Conservation (phyloP, 2,797 vertebrate species). For the Clarias fuscus region DNA sequence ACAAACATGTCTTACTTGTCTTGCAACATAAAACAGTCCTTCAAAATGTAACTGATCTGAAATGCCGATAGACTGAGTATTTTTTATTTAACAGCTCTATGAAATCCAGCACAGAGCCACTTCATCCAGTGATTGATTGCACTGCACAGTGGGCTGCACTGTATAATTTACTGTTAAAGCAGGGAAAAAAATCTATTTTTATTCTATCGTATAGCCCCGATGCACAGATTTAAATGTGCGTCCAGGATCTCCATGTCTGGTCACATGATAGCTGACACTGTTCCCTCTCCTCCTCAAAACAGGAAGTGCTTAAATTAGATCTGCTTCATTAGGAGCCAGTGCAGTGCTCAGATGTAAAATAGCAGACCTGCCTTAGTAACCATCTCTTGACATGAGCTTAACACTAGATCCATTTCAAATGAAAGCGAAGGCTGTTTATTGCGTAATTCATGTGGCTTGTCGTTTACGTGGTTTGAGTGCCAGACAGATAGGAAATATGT, state of each 20-base stretch:
- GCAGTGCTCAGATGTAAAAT: conserved; percentile 31
- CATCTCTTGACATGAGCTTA: conserved; percentile 32
- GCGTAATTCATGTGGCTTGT: conserved; percentile 7
- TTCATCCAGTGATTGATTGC: neutral
- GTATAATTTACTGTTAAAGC: neutral
- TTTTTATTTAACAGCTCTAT: neutral
- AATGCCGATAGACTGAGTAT: neutral
- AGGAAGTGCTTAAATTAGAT: conserved; percentile 64
- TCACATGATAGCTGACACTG: conserved; percentile 61
- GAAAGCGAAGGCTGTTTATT: conserved; percentile 33
- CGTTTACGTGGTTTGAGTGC: neutral
- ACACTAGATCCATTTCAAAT: conserved; percentile 18
- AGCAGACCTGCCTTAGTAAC: conserved; percentile 46
- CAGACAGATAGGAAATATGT: conserved; percentile 32
- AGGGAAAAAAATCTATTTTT: neutral
- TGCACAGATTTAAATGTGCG: conserved; percentile 1
- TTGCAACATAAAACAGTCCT: neutral
- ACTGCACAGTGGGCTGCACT: neutral
- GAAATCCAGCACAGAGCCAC: neutral
- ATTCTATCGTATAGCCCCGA: neutral
- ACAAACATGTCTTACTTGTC: neutral
- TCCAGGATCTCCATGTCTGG: conserved; percentile 41
- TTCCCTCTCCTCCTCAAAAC: conserved; percentile 53
- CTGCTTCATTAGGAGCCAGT: conserved; percentile 29
- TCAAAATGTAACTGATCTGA: neutral